Evolutionary conservation across 2,888 invertebrate genomes (phyloP).

Genomic region (Hyposoter didymator): DNA sequence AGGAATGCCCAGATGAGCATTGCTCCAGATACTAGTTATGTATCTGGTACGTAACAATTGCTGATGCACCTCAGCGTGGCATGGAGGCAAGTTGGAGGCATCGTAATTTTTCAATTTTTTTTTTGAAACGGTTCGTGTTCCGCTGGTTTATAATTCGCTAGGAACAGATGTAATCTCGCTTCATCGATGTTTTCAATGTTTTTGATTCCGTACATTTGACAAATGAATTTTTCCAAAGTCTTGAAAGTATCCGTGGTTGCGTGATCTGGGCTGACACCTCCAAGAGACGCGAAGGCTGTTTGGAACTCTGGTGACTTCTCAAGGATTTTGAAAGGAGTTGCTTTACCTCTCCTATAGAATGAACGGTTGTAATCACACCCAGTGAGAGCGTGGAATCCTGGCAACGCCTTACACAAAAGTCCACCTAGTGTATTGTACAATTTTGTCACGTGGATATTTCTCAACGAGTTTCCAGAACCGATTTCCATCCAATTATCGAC

Average conservation of each 20-base stretch:
- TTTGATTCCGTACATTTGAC: conserved; percentile 51
- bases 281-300: conserved; percentile 12
- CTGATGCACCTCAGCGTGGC: conserved; percentile 56
- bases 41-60: conserved; percentile 57
- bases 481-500: conserved; percentile 9
- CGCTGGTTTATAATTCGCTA: conserved; percentile 35
- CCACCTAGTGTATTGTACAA: conserved; percentile 55
- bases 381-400: conserved; percentile 58
- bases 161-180: conserved; percentile 46
- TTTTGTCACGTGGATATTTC: conserved; percentile 61
- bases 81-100: conserved; percentile 58
- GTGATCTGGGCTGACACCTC: neutral
- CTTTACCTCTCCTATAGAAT: conserved; percentile 59
- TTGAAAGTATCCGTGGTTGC: conserved; percentile 17
- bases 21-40: conserved; percentile 52
- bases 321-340: conserved; percentile 49
- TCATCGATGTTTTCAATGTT: conserved; percentile 47
- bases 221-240: conserved; percentile 58
- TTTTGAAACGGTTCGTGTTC: neutral
- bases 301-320: conserved; percentile 42
- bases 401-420: conserved; percentile 47
- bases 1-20: conserved; percentile 43
- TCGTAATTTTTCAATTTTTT: conserved; percentile 37
- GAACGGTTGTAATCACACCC: conserved; percentile 62
- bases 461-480: conserved; percentile 22